Evolutionary conservation across 1,140 invertebrate genomes (phyloP).

Genomic region (Orussus abietinus): DNA sequence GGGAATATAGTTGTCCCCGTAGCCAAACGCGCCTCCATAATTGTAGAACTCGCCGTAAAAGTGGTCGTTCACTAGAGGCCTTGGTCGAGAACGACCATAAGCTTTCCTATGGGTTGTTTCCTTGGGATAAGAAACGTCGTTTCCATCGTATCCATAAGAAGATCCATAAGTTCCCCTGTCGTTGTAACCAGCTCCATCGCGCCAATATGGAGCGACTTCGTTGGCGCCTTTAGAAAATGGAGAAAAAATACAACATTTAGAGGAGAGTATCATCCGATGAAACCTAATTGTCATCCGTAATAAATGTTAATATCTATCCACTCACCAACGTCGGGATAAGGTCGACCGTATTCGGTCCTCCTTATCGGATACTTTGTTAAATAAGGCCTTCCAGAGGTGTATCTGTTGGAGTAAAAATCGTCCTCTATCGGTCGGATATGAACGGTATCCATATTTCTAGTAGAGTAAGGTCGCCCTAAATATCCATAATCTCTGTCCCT

Average conservation of each 20-base stretch:
- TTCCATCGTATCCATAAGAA: slow-evolving; percentile 30
- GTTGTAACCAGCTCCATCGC: no score
- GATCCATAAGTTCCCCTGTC: slow-evolving; percentile 43
- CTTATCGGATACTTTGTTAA: slow-evolving; percentile 21
- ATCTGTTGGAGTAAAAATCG: slow-evolving; percentile 6
- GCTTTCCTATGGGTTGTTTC: slow-evolving; percentile 17
- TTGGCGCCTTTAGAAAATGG: slow-evolving; percentile 24
- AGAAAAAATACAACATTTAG: not conserved
- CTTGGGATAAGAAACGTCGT: not conserved
- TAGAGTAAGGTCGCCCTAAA: slow-evolving; percentile 6
- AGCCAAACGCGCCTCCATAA: slow-evolving; percentile 39
- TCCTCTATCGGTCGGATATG: slow-evolving; percentile 3
- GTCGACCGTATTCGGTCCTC: slow-evolving; percentile 8
- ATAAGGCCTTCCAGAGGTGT: slow-evolving; percentile 3
- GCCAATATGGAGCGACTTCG: slow-evolving; percentile 20
- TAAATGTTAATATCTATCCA: slow-evolving; percentile 1
- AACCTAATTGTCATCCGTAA: not conserved
- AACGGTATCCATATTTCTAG: slow-evolving; percentile 9
- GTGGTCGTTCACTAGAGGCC: slow-evolving; percentile 14
- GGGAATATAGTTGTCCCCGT: slow-evolving; percentile 31
- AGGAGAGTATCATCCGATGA: not conserved
- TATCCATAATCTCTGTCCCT: not conserved
- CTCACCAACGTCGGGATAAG: slow-evolving; percentile 21
- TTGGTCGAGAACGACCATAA: no score
- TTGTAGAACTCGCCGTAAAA: slow-evolving; percentile 27